A percentile compares a stretch with the other conserved stretches of the same genome.
phyloP scores from a whole-genome alignment of 2,797 vertebrate species.

The Stomatorhinus walkeri region DNA sequence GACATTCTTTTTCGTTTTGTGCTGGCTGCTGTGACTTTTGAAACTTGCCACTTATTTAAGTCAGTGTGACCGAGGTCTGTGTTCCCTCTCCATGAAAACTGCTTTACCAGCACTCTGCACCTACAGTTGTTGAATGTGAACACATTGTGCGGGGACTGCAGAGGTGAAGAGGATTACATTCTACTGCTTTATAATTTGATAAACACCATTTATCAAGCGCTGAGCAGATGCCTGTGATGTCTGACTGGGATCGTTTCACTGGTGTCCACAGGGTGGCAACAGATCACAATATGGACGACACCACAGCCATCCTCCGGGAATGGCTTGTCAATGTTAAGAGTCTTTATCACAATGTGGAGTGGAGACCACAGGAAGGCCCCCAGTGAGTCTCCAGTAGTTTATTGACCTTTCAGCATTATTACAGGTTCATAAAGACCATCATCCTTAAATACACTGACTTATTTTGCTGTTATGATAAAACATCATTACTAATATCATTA shows the following conservation, averaged over 20 bases:
- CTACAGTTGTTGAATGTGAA: neutral
- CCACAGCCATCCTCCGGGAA: constrained; percentile 67
- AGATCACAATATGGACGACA: constrained; percentile 81
- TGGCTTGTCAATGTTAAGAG: constrained; percentile 76
- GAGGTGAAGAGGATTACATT: neutral
- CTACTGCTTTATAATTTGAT: neutral
- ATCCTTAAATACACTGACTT: neutral
- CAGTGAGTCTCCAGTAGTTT: constrained; percentile 48
- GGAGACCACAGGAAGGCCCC: constrained; percentile 72
- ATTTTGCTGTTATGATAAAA: neutral
- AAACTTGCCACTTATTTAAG: neutral
- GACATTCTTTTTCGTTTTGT: neutral
- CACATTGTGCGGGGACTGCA: neutral
- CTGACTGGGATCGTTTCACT: neutral
- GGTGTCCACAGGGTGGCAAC: constrained; percentile 72
- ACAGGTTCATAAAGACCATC: neutral
- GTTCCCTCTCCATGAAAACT: neutral
- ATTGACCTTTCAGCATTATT: neutral
- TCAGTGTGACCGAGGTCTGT: neutral
- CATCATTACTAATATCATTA: neutral
- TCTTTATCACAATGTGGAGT: constrained; percentile 81
- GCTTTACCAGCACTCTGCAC: neutral
- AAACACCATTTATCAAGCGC: neutral
- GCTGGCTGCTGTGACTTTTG: neutral
- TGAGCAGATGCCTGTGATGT: neutral